Evolutionary conservation across 30 jellyfish, hydroid and myxozoan species (phyloP).

Genomic region (Hydractinia symbiolongicarpus): DNA sequence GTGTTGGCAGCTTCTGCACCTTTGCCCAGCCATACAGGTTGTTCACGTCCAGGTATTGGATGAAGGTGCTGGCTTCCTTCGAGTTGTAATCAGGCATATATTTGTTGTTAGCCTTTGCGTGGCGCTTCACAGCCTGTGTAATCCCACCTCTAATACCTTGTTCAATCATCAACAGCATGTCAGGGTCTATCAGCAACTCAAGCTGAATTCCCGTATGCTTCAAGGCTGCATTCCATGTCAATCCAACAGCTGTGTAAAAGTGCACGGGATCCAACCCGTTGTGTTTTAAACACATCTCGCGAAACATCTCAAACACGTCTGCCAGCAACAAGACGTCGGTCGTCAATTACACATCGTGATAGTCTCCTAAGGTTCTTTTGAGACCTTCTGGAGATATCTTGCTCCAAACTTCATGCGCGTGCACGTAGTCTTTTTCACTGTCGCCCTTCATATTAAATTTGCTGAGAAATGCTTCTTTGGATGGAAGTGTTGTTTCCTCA

Average conservation of each 20-base stretch:
- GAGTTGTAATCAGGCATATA: background rate
- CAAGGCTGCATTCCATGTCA: background rate
- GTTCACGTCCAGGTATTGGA: too few relatives aligned
- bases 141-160: too few relatives aligned
- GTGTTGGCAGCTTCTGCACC: too few relatives aligned
- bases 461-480: background rate
- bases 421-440: slow-evolving; percentile 5
- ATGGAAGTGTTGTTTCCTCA: slow-evolving; percentile 25
- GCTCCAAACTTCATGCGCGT: slow-evolving; percentile 24
- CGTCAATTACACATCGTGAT: too few relatives aligned
- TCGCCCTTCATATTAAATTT: too few relatives aligned
- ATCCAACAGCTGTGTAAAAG: background rate
- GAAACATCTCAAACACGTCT: background rate
- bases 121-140: too few relatives aligned
- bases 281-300: background rate
- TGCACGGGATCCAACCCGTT: background rate
- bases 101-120: background rate
- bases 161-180: too few relatives aligned
- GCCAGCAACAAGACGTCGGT: background rate
- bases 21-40: too few relatives aligned
- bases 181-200: background rate
- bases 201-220: background rate
- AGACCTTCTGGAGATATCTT: background rate
- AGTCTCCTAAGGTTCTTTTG: background rate
- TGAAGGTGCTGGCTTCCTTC: too few relatives aligned